These are phyloP conservation scores for Pterocles orientalis DNA, from an alignment of 2,113 vertebrate genomes.

Conservation along the genomic window DNA sequence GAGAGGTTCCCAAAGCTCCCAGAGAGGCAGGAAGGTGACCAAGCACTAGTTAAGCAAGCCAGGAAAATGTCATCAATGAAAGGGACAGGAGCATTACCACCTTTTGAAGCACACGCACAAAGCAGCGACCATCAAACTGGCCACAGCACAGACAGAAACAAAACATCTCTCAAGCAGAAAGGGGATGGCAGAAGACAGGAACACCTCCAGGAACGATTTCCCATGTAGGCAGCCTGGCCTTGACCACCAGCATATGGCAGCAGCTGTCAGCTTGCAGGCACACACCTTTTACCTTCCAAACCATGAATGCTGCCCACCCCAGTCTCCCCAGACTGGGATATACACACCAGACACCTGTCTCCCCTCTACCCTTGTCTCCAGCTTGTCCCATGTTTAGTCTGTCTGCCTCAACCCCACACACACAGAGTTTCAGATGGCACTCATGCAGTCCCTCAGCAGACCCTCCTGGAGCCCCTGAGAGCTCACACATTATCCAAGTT, in stretches of 20 bases:
- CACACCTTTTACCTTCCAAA: neutral
- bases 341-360: neutral
- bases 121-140: neutral
- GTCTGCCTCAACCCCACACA: neutral
- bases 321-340: neutral
- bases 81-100: neutral
- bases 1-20: neutral
- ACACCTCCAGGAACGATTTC: neutral
- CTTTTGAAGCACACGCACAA: neutral
- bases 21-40: neutral
- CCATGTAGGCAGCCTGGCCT: neutral
- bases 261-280: neutral
- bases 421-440: neutral
- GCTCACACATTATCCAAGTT: neutral
- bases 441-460: neutral
- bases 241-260: neutral
- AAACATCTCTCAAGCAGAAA: neutral
- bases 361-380: neutral
- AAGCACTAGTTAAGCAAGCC: neutral
- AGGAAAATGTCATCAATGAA: neutral
- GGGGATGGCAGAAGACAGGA: neutral
- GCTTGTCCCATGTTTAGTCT: neutral
- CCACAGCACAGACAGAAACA: neutral
- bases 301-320: neutral
- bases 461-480: neutral